These are phyloP conservation scores for Philonicus albiceps DNA, from an alignment of 2,888 invertebrate genomes.

Conservation along the genomic window DNA sequence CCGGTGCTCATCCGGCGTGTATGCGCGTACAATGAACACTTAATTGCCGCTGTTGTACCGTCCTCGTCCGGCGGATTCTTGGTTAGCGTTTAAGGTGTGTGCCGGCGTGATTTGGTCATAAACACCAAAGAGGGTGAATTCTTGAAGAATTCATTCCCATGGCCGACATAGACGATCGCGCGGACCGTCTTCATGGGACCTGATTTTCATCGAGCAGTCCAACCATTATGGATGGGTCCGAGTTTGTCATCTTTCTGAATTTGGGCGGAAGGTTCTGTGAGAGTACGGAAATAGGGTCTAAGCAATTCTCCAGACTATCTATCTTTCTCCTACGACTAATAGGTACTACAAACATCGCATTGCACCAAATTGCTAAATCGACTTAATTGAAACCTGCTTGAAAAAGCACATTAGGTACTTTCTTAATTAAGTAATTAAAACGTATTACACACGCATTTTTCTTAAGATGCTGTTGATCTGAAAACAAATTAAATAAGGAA, in stretches of 20 bases:
- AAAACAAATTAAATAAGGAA: no score
- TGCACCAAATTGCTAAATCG: no score
- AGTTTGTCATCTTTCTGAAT: neutral
- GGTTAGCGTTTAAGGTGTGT: slow-evolving; percentile 28
- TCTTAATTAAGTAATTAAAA: no score
- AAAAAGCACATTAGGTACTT: no score
- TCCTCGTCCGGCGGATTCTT: neutral
- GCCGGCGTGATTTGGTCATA: slow-evolving; percentile 28
- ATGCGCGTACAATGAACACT: slow-evolving; percentile 34
- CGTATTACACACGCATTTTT: no score
- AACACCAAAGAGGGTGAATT: slow-evolving; percentile 19
- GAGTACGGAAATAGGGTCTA: neutral
- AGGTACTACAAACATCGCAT: no score
- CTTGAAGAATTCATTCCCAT: slow-evolving; percentile 27
- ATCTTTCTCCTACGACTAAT: no score
- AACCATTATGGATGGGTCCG: neutral
- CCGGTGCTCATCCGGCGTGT: slow-evolving; percentile 31
- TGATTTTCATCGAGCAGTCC: neutral
- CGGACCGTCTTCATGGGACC: slow-evolving; percentile 28
- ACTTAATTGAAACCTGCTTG: no score
- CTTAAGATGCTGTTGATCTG: no score
- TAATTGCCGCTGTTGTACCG: slow-evolving; percentile 23
- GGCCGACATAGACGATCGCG: slow-evolving; percentile 38
- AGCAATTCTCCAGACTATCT: no score
- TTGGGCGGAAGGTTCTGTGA: neutral